Base-by-base conservation (phyloP, 2,797 vertebrate genomes). In the Pangasius krempfi region DNA sequence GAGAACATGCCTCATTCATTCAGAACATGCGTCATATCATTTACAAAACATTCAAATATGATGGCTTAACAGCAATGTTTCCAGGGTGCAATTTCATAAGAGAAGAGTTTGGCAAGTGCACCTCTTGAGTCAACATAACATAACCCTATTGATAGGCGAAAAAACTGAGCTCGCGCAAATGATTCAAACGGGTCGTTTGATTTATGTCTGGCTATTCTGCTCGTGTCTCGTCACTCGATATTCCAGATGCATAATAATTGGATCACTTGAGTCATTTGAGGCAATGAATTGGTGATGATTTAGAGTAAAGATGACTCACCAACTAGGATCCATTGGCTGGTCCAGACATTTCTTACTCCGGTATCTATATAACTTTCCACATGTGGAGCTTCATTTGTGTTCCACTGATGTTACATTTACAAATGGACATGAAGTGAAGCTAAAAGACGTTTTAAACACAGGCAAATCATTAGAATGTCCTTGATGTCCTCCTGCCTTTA, bases 61-160 rank as follows among this genome's bases (percentile, higher is more conserved):
- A 75, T n/a, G 72, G 76, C 84, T 73, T 68, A 47, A 70, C 75
- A 30, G 84, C 66, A 70, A 80, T 1, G 33, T 75, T 82, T 81
- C 73, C 52, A 86, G 60, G 64, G 76, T 60, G 52, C 40, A 30
- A 52, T 73, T 81, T 89, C 52, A 86, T 40, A 82, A 86, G 37
- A 86, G 54, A 12, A 10, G 40, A 62, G n/a, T 33, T 88, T 88
- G 54, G 80, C 75, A 60, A 79, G 70, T 16, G 44, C 54, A 22
- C 68, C 13, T 54, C 44, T 60, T 75, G 33, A 70, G 68, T 76
- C 66, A 75, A 78, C 78, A 72, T 82, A 81, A 56, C 12, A 75
- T 47, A 87, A 79, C 58, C 86, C 73, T 25, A 52, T 52, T 25
- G 60, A 66, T 54, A 52, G 22, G 30, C 27, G 37, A 56, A 80